These are phyloP conservation scores for Aphidoletes aphidimyza DNA, from an alignment of 2,888 invertebrate genomes.

Conservation along the genomic window DNA sequence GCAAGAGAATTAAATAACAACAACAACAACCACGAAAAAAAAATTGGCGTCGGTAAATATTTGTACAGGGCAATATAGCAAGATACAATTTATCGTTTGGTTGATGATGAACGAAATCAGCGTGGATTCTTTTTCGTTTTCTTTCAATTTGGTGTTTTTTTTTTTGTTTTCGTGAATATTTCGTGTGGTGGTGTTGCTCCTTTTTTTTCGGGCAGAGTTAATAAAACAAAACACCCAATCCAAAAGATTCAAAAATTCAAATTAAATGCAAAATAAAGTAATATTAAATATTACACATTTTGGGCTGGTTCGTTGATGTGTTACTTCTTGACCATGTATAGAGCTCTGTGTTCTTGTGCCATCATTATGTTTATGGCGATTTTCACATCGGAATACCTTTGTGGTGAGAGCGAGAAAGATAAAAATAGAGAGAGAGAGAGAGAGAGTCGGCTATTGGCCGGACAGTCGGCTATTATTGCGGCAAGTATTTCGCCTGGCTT, in stretches of 20 bases:
- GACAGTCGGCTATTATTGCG: slow-evolving; percentile 12
- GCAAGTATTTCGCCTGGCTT: background rate
- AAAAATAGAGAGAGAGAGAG: no score
- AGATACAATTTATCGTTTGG: background rate
- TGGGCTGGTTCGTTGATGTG: slow-evolving; percentile 13
- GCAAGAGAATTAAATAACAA: no score
- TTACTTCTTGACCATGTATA: background rate
- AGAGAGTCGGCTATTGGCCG: no score
- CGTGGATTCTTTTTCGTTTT: no score
- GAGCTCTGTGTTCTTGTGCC: background rate
- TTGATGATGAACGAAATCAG: slow-evolving; percentile 8
- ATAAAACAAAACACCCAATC: background rate
- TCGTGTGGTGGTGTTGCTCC: no score
- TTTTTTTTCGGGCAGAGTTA: no score
- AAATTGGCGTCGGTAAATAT: slow-evolving; percentile 3
- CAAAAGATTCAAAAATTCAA: slow-evolving; percentile 13
- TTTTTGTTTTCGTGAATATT: slow-evolving; percentile 31
- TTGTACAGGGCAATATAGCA: background rate
- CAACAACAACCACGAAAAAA: background rate
- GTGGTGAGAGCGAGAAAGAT: no score
- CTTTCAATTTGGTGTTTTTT: no score
- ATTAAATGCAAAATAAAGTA: slow-evolving; percentile 53
- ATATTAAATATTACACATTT: slow-evolving; percentile 42
- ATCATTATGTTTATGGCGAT: slow-evolving; percentile 9
- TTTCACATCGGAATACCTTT: slow-evolving; percentile 22